phyloP scores from a whole-genome alignment of 1,140 invertebrate species.

The Drosophila ananassae region DNA sequence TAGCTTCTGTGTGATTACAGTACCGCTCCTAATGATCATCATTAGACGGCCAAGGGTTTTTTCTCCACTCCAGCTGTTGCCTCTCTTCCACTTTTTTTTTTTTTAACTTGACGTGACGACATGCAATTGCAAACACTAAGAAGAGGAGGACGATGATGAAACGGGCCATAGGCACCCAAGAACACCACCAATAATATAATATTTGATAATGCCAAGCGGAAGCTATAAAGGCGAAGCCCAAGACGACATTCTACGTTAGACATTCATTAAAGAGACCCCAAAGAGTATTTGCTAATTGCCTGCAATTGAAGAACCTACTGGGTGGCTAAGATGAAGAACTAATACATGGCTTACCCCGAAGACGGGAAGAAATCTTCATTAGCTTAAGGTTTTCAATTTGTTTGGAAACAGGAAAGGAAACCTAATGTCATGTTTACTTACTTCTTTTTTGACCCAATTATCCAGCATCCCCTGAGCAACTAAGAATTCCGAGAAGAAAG shows the following conservation, averaged over 20 bases:
- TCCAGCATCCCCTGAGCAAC: background rate
- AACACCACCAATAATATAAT: conserved; percentile 75
- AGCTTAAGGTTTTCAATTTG: background rate
- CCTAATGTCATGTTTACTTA: background rate
- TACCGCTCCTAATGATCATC: conserved; percentile 73
- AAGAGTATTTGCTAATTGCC: conserved; percentile 75
- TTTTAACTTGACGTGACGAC: conserved; percentile 65
- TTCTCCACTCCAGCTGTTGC: conserved; percentile 25
- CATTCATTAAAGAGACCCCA: conserved; percentile 20
- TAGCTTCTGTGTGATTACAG: conserved; percentile 65
- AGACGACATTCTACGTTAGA: conserved; percentile 49
- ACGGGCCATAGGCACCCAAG: conserved; percentile 12
- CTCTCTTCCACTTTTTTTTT: conserved; percentile 13
- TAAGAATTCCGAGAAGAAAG: background rate
- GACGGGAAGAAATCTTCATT: conserved; percentile 4
- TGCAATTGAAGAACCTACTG: conserved; percentile 57
- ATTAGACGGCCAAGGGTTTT: conserved; percentile 77
- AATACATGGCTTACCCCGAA: background rate
- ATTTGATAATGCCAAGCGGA: conserved; percentile 82
- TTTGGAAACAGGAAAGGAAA: background rate
- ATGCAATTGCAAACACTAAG: conserved; percentile 57
- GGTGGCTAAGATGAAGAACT: background rate
- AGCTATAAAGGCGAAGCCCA: conserved; percentile 63
- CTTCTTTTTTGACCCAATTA: background rate
- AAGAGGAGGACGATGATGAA: conserved; percentile 11